Evolutionary conservation across 1,140 invertebrate genomes (phyloP), one percentile per base, ranked within the genome.

Genomic region (Drosophila seguyi): DNA sequence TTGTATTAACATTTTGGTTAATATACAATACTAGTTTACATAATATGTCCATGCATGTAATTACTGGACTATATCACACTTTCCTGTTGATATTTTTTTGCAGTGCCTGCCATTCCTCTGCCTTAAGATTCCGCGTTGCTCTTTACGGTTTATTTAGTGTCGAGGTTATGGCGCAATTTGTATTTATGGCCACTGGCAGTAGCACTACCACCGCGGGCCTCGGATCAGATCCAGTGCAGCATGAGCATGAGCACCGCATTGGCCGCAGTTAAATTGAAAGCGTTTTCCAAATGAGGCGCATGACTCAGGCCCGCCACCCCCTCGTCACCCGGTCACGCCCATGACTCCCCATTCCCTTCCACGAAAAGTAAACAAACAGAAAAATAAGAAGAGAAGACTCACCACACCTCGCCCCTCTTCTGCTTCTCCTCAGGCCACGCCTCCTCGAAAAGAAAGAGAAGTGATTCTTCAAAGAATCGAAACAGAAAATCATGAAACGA

Each of bases 91-190:
- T n/a, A n/a, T n/a, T n/a, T n/a, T n/a, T n/a, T n/a, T n/a, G n/a
- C n/a, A 16, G 66, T 67, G 45, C 52, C 20, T 18, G 6, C 16
- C 5, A n/a, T 42, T 27, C 6, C 29, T 22, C n/a, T 20, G 36
- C 36, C 22, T 38, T 45, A 45, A 67, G 20, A 55, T 59, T 47
- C 55, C 39, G 31, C 39, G 60, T 41, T 61, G 29, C 48, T 63
- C 52, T 80, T 88, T 84, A 88, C 73, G 85, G 76, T 81, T 88
- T 88, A 84, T 88, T 88, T 88, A 88, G 85, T 88, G 73, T 67
- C 81, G 73, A 74, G 84, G 85, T 90, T 88, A 88, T 88, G 85
- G 85, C 85, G 84, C 84, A 88, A 88, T 88, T 88, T 88, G 85
- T 84, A 74, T 90, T 88, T 87, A 87, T 84, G 84, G 63, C 53